These are phyloP conservation scores for Xanthorhoe designata DNA, from an alignment of 2,888 invertebrate species.

Conservation along the genomic window DNA sequence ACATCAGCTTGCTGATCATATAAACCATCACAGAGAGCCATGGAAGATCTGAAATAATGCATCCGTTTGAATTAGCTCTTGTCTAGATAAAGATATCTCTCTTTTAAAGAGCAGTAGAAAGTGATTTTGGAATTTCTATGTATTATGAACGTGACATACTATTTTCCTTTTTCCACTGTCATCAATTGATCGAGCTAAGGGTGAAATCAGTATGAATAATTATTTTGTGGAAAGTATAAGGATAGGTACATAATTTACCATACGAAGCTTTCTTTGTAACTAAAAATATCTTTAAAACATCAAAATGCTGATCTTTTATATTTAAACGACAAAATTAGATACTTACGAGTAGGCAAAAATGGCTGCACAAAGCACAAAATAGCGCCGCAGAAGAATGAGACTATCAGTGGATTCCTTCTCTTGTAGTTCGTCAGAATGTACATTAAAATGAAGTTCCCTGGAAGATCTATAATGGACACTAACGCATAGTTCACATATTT, in stretches of 20 bases:
- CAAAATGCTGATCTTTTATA: too few relatives aligned
- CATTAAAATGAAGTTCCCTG: constrained; percentile 83
- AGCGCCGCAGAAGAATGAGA: constrained; percentile 84
- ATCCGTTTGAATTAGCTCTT: not conserved
- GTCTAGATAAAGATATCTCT: not conserved
- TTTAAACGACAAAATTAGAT: not conserved
- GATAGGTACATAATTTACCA: too few relatives aligned
- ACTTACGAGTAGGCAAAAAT: constrained; percentile 84
- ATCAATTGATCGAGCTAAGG: too few relatives aligned
- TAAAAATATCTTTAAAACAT: too few relatives aligned
- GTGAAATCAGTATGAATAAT: too few relatives aligned
- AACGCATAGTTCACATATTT: constrained; percentile 91
- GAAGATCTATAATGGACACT: constrained; percentile 84
- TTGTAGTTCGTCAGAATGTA: constrained; percentile 83
- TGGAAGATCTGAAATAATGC: constrained; percentile 58
- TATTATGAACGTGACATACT: too few relatives aligned
- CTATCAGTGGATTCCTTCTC: constrained; percentile 83
- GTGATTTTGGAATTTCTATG: too few relatives aligned
- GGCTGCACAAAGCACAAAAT: constrained; percentile 86
- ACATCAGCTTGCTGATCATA: constrained; percentile 87
- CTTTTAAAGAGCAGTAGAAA: not conserved
- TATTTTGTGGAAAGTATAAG: too few relatives aligned
- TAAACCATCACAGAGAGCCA: constrained; percentile 83
- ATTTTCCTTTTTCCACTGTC: too few relatives aligned
- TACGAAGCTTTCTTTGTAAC: too few relatives aligned